Percentiles rank a stretch among this genome's conserved stretches.
Evolutionary conservation across 2,888 invertebrate genomes (phyloP).

Genomic region (Drosophila planitibia): DNA sequence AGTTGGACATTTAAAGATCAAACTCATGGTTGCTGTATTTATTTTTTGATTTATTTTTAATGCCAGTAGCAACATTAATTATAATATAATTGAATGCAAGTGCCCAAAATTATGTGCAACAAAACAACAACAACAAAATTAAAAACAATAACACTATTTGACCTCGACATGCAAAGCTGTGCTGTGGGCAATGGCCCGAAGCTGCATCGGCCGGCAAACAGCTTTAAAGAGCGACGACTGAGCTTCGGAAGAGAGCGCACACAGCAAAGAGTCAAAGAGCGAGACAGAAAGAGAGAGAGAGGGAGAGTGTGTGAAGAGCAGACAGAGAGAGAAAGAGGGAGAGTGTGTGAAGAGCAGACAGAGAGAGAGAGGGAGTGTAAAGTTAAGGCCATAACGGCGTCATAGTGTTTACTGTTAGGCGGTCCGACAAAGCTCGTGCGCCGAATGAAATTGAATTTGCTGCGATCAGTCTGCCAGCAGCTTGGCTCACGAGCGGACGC

Average conservation of each 20-base stretch:
- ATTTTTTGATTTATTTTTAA: constrained; percentile 43
- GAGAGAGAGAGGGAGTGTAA: constrained; percentile 15
- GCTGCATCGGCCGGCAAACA: constrained; percentile 26
- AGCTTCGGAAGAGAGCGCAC: constrained; percentile 22
- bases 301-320: constrained; percentile 9
- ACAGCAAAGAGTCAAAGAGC: neutral
- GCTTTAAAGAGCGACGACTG: constrained; percentile 32
- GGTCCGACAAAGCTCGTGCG: constrained; percentile 59
- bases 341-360: constrained; percentile 1
- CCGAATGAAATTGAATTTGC: constrained; percentile 72
- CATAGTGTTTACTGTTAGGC: constrained; percentile 70
- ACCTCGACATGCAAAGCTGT: constrained; percentile 81
- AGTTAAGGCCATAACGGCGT: constrained; percentile 61
- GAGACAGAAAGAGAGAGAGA: constrained; percentile 4
- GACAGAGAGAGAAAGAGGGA: neutral
- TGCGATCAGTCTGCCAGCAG: constrained; percentile 82
- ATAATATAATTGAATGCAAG: constrained; percentile 76
- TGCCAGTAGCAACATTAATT: constrained; percentile 62
- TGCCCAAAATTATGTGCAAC: constrained; percentile 44
- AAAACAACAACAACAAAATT: constrained; percentile 34
- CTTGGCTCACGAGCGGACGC: constrained; percentile 82
- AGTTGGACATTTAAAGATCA: constrained; percentile 69
- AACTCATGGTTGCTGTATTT: constrained; percentile 62
- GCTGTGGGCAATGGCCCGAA: constrained; percentile 63
- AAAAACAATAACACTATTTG: constrained; percentile 52